phyloP scores from a whole-genome alignment of 1,140 invertebrate genomes.

The Psix sp. region DNA sequence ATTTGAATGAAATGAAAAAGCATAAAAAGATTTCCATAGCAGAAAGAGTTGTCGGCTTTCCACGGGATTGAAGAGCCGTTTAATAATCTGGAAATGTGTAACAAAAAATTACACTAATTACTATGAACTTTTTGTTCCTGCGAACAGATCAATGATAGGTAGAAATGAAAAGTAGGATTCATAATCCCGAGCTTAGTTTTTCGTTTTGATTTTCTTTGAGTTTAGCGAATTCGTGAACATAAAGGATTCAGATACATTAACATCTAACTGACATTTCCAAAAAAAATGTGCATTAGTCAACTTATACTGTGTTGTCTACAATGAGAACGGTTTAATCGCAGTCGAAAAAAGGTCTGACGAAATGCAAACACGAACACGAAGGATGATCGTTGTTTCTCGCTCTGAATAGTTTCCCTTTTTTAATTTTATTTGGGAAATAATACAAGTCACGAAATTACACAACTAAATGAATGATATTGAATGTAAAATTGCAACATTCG shows the following conservation, averaged over 20 bases:
- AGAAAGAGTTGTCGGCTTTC: slow-evolving; percentile 17
- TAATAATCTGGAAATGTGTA: slow-evolving; percentile 24
- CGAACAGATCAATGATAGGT: slow-evolving; percentile 7
- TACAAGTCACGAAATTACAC: too few species aligned
- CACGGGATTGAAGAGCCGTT: slow-evolving; percentile 8
- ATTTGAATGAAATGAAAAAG: not conserved
- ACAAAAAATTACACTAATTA: slow-evolving; percentile 31
- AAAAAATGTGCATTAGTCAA: slow-evolving; percentile 12
- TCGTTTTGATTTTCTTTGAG: not conserved
- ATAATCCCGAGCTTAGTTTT: not conserved
- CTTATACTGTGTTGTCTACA: slow-evolving; percentile 26
- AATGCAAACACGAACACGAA: slow-evolving; percentile 17
- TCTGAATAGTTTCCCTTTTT: too few species aligned
- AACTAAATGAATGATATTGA: too few species aligned
- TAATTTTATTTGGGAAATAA: too few species aligned
- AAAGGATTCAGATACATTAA: not conserved
- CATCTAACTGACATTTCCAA: not conserved
- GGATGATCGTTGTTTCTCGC: slow-evolving; percentile 29
- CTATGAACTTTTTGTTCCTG: not conserved
- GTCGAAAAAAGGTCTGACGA: slow-evolving; percentile 10
- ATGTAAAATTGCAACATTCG: too few species aligned
- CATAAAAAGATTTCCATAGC: slow-evolving; percentile 28
- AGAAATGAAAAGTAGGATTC: not conserved
- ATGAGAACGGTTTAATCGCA: slow-evolving; percentile 11
- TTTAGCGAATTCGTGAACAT: not conserved